Base-by-base conservation (phyloP, 2,797 vertebrate genomes). In the Phalloptychus januarius region DNA sequence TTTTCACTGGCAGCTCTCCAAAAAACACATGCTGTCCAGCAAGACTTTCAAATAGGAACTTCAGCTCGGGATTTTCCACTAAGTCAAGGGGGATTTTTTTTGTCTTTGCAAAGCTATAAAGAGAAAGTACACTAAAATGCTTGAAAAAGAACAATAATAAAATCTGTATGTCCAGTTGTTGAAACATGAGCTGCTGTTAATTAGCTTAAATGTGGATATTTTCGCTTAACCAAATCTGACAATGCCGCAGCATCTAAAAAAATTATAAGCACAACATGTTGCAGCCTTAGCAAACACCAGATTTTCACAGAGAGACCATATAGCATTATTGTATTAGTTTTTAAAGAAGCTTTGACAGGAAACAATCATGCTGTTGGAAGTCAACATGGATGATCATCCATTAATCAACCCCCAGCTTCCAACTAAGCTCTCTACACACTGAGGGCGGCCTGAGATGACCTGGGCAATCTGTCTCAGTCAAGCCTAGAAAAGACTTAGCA, bases 1-100 rank as follows among this genome's bases (percentile, higher is more conserved):
- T 94, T 95, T 93, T 92, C 82, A 86, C 91, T 96, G 95, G 95
- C 91, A 44, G 73, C 48, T 40, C 58, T 93, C 95, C 95, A 96
- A 95, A 86, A 88, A 82, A 93, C 87, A 93, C 92, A 94, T 52
- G 42, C 77, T 45, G 78, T 91, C 84, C 86, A 88, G 87, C 79
- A 84, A 88, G 82, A 88, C 88, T 90, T 94, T 94, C 78, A 90
- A 91, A 42, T 93, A 83, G 84, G 74, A 85, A 80, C 85, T 88
- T 88, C 85, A 88, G 86, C 85, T 84, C n/a, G 85, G 90, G 86
- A 93, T 95, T 95, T 95, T 95, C 93, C 95, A 94, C 89, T 76
- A 65, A 86, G 80, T 88, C 88, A 74, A 83, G 83, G 82, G 81
- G 54, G 33, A 28, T 52, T 78, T 91, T 91, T 86, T 76, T 58